Conservation (phyloP, 2,113 vertebrate genomes). For the Tamias sibiricus region DNA sequence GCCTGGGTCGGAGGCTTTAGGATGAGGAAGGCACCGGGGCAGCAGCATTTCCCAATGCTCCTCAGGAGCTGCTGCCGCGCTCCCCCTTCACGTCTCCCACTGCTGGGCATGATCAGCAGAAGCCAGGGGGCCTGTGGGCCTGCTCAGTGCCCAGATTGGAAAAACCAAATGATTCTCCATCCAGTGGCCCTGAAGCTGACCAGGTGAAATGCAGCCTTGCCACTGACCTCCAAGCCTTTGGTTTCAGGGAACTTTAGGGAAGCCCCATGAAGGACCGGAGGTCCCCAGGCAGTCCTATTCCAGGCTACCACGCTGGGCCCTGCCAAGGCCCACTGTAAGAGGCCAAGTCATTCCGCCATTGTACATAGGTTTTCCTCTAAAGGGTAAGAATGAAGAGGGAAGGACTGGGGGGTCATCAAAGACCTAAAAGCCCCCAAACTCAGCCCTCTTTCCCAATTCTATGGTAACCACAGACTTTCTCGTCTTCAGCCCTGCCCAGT, state of each 20-base stretch:
- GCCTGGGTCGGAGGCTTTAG: too few relatives aligned
- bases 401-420: background rate
- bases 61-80: fast-evolving
- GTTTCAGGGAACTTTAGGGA: background rate
- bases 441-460: background rate
- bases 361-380: too few relatives aligned
- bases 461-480: background rate
- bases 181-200: background rate
- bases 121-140: background rate
- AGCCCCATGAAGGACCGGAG: too few relatives aligned
- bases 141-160: background rate
- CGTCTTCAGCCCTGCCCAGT: fast-evolving
- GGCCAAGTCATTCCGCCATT: background rate
- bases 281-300: background rate
- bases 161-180: background rate
- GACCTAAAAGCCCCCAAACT: background rate
- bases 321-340: background rate
- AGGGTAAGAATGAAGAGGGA: background rate
- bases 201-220: background rate
- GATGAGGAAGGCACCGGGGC: background rate
- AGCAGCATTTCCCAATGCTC: background rate
- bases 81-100: background rate
- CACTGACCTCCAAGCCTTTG: background rate
- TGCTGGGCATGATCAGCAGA: fast-evolving
- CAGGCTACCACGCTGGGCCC: fast-evolving